A percentile compares a stretch with the other conserved stretches of the same genome.
Conservation (phyloP, 2,797 vertebrate genomes). For the Dermochelys coriacea region DNA sequence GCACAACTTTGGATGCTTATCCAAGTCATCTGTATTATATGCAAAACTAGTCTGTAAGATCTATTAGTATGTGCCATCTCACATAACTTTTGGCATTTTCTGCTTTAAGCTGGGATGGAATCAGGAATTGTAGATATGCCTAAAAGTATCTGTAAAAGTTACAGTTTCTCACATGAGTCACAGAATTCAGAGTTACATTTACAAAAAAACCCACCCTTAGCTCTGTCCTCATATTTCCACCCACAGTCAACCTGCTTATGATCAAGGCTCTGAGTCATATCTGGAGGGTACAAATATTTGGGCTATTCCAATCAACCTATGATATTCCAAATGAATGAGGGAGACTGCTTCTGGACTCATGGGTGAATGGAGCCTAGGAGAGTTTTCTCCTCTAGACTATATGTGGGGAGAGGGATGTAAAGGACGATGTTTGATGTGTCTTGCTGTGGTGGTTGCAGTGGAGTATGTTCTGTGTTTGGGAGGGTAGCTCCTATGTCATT, state of each 20-base stretch:
- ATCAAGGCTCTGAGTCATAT: background rate
- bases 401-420: background rate
- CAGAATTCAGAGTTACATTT: conserved; percentile 19
- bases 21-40: background rate
- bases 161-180: background rate
- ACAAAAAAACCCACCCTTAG: background rate
- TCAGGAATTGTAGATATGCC: background rate
- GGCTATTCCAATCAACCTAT: background rate
- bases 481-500: background rate
- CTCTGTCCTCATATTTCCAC: background rate
- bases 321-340: background rate
- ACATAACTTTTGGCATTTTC: background rate
- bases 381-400: background rate
- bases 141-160: conserved; percentile 30
- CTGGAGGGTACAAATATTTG: background rate
- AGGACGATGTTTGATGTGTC: background rate
- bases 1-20: background rate
- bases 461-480: background rate
- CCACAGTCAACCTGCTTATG: background rate
- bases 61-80: background rate
- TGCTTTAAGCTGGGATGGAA: conserved; percentile 4
- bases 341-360: rapidly evolving
- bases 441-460: background rate
- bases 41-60: background rate
- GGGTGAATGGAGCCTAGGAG: background rate